Conservation (phyloP, 2,888 invertebrate species). For the Mamestra brassicae region DNA sequence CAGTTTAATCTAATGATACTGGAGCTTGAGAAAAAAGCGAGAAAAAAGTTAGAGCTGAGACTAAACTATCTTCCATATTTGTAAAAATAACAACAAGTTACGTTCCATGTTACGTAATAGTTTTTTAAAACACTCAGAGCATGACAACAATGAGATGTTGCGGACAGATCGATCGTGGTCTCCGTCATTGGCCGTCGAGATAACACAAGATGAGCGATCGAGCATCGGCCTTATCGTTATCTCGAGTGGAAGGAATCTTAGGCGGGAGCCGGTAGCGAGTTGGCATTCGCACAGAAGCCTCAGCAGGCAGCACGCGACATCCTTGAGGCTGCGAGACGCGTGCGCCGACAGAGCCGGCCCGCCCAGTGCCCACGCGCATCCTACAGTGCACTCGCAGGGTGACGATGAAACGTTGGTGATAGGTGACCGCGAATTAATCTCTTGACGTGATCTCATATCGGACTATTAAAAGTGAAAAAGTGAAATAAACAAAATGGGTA, state of each 20-base stretch:
- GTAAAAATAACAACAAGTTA: slow-evolving; percentile 10
- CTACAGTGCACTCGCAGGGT: slow-evolving; percentile 77
- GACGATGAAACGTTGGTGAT: slow-evolving; percentile 86
- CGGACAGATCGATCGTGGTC: slow-evolving; percentile 82
- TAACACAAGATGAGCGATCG: slow-evolving; percentile 87
- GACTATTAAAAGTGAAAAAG: slow-evolving; percentile 81
- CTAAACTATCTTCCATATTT: neutral
- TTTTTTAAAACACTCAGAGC: slow-evolving; percentile 59
- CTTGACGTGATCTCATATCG: slow-evolving; percentile 83
- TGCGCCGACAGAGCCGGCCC: slow-evolving; percentile 69
- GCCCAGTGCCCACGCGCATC: slow-evolving; percentile 73
- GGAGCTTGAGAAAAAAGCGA: neutral
- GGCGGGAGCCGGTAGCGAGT: slow-evolving; percentile 76
- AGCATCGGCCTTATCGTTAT: slow-evolving; percentile 86
- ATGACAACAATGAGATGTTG: slow-evolving; percentile 69
- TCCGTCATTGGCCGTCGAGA: slow-evolving; percentile 78
- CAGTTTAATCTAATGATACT: neutral
- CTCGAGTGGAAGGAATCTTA: slow-evolving; percentile 87
- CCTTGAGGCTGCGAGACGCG: slow-evolving; percentile 81
- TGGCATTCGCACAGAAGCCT: slow-evolving; percentile 90
- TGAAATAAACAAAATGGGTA: slow-evolving; percentile 86
- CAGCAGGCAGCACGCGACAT: slow-evolving; percentile 86
- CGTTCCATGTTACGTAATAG: slow-evolving; percentile 71
- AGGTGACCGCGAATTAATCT: slow-evolving; percentile 76
- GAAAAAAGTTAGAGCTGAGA: neutral